Conservation (phyloP, 2,797 vertebrate species). For the Phaenicophaeus curvirostris region DNA sequence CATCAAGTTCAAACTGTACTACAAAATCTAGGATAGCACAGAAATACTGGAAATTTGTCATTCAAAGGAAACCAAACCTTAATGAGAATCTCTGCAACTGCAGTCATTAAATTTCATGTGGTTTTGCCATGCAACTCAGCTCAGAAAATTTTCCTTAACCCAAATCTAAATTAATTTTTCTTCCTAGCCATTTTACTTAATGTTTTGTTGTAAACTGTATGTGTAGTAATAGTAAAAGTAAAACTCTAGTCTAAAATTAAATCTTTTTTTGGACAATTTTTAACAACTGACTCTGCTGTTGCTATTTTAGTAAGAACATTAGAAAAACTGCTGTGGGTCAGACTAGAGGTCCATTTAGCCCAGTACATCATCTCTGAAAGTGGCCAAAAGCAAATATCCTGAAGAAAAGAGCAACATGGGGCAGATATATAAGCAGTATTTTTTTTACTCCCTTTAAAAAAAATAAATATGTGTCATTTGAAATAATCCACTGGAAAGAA, state of each 20-base stretch:
- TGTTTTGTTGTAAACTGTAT: not conserved
- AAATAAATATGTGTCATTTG: not conserved
- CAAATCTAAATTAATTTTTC: not conserved
- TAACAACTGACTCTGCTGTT: not conserved
- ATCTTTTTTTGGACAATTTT: not conserved
- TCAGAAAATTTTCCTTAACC: not conserved
- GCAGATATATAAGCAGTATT: not conserved
- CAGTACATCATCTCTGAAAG: not conserved
- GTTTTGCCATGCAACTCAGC: not conserved
- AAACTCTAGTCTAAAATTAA: not conserved
- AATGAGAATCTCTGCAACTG: not conserved
- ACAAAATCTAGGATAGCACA: not conserved
- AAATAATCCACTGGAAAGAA: slow-evolving; percentile 7
- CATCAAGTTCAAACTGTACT: not conserved
- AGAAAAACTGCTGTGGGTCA: slow-evolving; percentile 2
- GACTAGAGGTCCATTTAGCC: not conserved
- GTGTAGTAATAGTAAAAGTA: not conserved
- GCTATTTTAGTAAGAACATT: not conserved
- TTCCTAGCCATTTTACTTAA: not conserved
- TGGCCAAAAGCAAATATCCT: not conserved
- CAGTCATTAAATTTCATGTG: not conserved
- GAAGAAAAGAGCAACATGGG: not conserved
- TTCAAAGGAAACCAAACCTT: not conserved
- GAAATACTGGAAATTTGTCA: not conserved
- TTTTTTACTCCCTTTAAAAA: slow-evolving; percentile 26